A percentile compares a stretch with the other conserved stretches of the same genome.
phyloP scores from a whole-genome alignment of 2,888 invertebrate species.

The Mongoloraphidia duomilia region DNA sequence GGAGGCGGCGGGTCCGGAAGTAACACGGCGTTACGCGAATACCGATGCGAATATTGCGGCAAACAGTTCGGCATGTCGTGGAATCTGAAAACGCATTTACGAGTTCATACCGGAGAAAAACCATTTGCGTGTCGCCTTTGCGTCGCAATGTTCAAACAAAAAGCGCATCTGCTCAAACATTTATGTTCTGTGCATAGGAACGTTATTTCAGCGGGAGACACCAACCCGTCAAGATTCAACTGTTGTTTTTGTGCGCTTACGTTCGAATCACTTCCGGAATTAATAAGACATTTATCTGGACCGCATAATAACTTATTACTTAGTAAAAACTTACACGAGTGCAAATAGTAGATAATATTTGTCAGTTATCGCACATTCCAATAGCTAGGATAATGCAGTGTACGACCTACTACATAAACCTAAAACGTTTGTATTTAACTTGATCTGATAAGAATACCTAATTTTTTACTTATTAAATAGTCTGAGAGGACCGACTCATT shows the following conservation, averaged over 20 bases:
- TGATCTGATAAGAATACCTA: no score
- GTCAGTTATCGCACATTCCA: no score
- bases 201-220: conserved; percentile 71
- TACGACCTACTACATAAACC: no score
- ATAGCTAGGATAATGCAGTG: no score
- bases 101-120: conserved; percentile 80
- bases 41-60: conserved; percentile 78
- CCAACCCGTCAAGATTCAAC: conserved; percentile 57
- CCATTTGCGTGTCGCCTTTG: conserved; percentile 80
- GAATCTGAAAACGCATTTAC: conserved; percentile 78
- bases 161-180: conserved; percentile 75
- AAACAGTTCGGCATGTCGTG: conserved; percentile 88
- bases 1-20: conserved; percentile 29
- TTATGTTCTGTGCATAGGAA: conserved; percentile 80
- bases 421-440: no score
- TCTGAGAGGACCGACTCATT: no score
- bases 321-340: conserved; percentile 76
- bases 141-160: conserved; percentile 85
- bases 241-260: conserved; percentile 80
- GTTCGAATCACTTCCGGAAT: conserved; percentile 73
- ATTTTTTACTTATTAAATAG: no score
- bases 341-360: conserved; percentile 19
- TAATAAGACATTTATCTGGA: conserved; percentile 74
- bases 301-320: conserved; percentile 77
- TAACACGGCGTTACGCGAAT: conserved; percentile 54